Conservation (phyloP, 1,140 invertebrate genomes). For the Linepithema humile region DNA sequence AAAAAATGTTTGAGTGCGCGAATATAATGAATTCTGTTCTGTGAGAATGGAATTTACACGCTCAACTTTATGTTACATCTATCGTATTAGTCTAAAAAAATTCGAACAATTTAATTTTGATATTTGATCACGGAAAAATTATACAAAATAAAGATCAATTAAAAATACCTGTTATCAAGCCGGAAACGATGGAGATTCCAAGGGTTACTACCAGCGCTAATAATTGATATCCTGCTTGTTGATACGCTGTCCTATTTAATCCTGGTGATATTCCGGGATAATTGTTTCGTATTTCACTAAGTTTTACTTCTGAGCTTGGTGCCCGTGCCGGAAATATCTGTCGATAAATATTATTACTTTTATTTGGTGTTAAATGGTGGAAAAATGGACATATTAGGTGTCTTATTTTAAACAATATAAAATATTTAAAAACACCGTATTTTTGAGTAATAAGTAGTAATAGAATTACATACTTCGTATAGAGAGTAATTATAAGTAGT, state of each 20-base stretch:
- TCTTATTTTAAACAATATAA: too few species aligned
- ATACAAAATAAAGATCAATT: not conserved
- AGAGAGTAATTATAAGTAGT: constrained; percentile 85
- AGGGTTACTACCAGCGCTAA: constrained; percentile 90
- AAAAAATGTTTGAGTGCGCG: too few species aligned
- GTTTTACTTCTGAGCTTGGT: constrained; percentile 71
- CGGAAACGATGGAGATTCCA: constrained; percentile 89
- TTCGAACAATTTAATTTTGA: not conserved
- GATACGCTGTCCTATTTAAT: constrained; percentile 86
- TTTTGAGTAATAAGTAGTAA: constrained; percentile 37
- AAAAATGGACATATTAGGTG: too few species aligned
- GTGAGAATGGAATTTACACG: too few species aligned
- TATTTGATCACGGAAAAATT: not conserved
- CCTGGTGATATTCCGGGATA: constrained; percentile 82
- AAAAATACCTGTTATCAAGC: constrained; percentile 90
- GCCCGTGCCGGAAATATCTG: constrained; percentile 81
- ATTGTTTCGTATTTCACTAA: constrained; percentile 76
- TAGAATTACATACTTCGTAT: constrained; percentile 81
- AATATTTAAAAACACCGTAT: too few species aligned
- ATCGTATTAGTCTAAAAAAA: not conserved
- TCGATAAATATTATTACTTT: not conserved
- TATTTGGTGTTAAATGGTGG: too few species aligned
- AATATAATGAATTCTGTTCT: too few species aligned
- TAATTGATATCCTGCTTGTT: constrained; percentile 93
- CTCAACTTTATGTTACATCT: not conserved